Percentiles rank a stretch among this genome's conserved stretches.
Evolutionary conservation across 2,888 invertebrate genomes (phyloP).

Genomic region (Abrostola tripartita): DNA sequence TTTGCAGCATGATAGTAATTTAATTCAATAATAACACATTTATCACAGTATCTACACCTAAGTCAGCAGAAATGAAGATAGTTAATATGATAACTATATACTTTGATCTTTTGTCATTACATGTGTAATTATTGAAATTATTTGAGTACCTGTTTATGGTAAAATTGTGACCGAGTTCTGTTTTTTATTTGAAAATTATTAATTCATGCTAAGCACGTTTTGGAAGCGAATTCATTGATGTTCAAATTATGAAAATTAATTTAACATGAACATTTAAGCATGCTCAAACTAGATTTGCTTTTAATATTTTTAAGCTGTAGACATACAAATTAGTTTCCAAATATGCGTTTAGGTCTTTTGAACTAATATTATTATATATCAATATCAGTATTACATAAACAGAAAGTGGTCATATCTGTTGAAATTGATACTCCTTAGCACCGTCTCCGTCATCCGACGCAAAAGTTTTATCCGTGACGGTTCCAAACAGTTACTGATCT

Average conservation of each 20-base stretch:
- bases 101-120: neutral
- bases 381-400: conserved; percentile 35
- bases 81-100: neutral
- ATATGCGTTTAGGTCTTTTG: conserved; percentile 30
- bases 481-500: neutral
- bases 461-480: neutral
- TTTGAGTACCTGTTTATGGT: conserved; percentile 35
- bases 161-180: conserved; percentile 51
- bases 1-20: conserved; percentile 57
- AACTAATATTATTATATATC: conserved; percentile 40
- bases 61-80: neutral
- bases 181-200: conserved; percentile 22
- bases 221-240: conserved; percentile 14
- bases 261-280: conserved; percentile 24
- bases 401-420: conserved; percentile 44
- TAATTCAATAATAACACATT: conserved; percentile 31
- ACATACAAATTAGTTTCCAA: conserved; percentile 1
- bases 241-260: neutral
- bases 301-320: conserved; percentile 14
- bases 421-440: conserved; percentile 17
- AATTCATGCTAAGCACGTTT: conserved; percentile 35
- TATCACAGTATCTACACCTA: neutral
- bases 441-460: conserved; percentile 14
- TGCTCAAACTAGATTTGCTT: conserved; percentile 34
- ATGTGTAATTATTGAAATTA: conserved; percentile 46